Conservation (phyloP, 2,888 invertebrate species). For the Zhuqinia jingwanae region DNA sequence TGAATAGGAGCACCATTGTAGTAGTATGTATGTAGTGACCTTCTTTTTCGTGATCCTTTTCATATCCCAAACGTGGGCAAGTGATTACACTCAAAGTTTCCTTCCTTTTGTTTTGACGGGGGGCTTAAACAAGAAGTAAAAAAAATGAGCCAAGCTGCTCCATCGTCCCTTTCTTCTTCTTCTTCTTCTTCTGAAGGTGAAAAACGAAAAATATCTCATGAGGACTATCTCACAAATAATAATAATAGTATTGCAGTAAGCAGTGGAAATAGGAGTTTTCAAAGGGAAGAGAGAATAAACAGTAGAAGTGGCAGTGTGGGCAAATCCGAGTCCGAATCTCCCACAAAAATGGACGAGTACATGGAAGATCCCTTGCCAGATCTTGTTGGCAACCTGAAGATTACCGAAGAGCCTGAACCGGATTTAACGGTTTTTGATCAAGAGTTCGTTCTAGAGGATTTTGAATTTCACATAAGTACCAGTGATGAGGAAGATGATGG, state of each 20-base stretch:
- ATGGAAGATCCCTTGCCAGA: conserved; percentile 79
- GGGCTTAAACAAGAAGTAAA: neutral
- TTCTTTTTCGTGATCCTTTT: too few relatives aligned
- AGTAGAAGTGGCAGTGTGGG: conserved; percentile 52
- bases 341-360: conserved; percentile 77
- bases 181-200: too few relatives aligned
- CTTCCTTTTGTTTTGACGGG: neutral
- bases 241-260: conserved; percentile 47
- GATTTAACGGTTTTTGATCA: conserved; percentile 77
- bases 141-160: conserved; percentile 33
- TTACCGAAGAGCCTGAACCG: conserved; percentile 78
- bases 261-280: neutral
- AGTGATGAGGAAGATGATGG: conserved; percentile 76
- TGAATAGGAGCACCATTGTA: too few relatives aligned
- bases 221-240: conserved; percentile 43
- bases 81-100: neutral
- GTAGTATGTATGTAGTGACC: too few relatives aligned
- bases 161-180: too few relatives aligned
- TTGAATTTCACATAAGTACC: conserved; percentile 77
- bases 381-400: conserved; percentile 78
- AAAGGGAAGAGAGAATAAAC: conserved; percentile 30
- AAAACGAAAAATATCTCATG: neutral
- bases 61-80: neutral
- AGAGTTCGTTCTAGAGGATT: conserved; percentile 79
- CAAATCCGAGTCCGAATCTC: conserved; percentile 50